Evolutionary conservation across 2,113 vertebrate genomes (phyloP).

Genomic region (Leuciscus idus): DNA sequence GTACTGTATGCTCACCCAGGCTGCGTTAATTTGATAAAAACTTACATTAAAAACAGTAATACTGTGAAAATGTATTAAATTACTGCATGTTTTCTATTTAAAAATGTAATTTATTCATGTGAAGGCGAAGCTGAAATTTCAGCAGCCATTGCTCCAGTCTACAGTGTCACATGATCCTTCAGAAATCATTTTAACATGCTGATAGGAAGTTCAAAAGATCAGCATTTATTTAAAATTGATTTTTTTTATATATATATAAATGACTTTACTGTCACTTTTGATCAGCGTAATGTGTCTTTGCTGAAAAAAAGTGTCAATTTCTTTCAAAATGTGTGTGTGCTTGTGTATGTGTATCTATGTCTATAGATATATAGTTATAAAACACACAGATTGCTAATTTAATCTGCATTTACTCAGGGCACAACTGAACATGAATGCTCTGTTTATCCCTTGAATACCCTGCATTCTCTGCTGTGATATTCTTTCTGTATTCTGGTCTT

Average conservation of each 20-base stretch:
- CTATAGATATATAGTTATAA: no score
- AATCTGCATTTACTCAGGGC: background rate
- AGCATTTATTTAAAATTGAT: background rate
- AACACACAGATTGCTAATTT: background rate
- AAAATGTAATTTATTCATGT: background rate
- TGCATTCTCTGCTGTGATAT: background rate
- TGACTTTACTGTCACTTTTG: background rate
- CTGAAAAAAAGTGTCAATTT: background rate
- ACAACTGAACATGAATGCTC: background rate
- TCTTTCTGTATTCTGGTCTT: constrained; percentile 23
- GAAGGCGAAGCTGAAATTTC: background rate
- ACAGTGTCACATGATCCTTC: background rate
- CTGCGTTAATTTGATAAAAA: background rate
- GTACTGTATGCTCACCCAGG: background rate
- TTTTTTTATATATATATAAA: no score
- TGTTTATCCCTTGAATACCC: background rate
- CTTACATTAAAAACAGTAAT: background rate
- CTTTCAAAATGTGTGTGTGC: background rate
- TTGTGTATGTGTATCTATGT: no score
- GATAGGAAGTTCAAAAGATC: background rate
- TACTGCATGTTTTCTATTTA: background rate
- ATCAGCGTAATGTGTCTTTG: background rate
- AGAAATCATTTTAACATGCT: background rate
- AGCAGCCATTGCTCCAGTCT: no score
- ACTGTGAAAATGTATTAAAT: background rate